A percentile compares a stretch with the other conserved stretches of the same genome.
Evolutionary conservation across 2,113 vertebrate genomes (phyloP).

Genomic region (Engystomops pustulosus): DNA sequence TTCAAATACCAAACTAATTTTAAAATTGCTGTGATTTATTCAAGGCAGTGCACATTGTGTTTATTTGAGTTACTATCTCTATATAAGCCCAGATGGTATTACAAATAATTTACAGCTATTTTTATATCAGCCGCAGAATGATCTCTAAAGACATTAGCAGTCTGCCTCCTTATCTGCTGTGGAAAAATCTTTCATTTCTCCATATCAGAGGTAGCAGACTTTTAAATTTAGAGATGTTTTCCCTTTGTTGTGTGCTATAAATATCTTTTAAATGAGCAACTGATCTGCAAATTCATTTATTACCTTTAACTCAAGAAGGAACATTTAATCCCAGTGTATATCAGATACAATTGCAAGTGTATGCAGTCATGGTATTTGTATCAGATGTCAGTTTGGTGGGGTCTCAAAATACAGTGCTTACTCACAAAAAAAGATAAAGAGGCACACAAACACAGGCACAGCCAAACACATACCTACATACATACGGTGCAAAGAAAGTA

Average conservation of each 20-base stretch:
- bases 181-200: constrained; percentile 47
- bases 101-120: constrained; percentile 61
- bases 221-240: constrained; percentile 41
- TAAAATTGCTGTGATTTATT: constrained; percentile 60
- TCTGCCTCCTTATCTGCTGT: constrained; percentile 53
- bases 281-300: constrained; percentile 40
- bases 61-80: constrained; percentile 61
- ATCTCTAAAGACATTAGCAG: constrained; percentile 57
- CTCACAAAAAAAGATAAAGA: background rate
- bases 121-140: constrained; percentile 59
- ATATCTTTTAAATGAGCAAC: constrained; percentile 37
- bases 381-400: constrained; percentile 7
- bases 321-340: constrained; percentile 19
- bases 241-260: constrained; percentile 48
- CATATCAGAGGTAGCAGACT: constrained; percentile 28
- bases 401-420: background rate
- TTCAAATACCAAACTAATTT: constrained; percentile 61
- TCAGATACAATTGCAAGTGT: constrained; percentile 2
- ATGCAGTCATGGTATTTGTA: background rate
- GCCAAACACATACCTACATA: background rate
- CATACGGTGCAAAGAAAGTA: background rate
- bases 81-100: constrained; percentile 60
- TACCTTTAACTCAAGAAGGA: constrained; percentile 42
- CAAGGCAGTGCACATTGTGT: constrained; percentile 58
- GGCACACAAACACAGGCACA: background rate